Base-by-base conservation (phyloP, 2,797 vertebrate species). In the Alcedo atthis region DNA sequence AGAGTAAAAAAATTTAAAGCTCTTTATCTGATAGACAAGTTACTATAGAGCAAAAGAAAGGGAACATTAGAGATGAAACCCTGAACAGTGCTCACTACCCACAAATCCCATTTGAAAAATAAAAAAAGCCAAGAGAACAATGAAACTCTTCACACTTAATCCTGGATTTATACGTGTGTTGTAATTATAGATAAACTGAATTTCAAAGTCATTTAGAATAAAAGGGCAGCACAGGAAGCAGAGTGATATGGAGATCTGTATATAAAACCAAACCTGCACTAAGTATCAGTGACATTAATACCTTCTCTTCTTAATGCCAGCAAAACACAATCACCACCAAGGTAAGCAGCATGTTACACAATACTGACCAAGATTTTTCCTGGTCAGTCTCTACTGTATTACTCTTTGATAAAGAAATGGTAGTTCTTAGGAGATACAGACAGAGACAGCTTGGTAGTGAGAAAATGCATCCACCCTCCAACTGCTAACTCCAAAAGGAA, bases 121-220 rank as follows among this genome's bases (percentile, higher is more conserved):
- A 10, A 48, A 37, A 74, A 10, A 51, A 51, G 21, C 33, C 64
- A 92, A 87, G 71, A 75, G 30, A 87, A 87, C 85, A 94, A 82
- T 74, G 54, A 49, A 80, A 91, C 64, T 48, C 66, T 94, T 96
- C n/a, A 89, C 37, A 40, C 68, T 74, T 90, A 94, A 90, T 92
- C 58, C 71, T 78, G 84, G 75, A 82, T 88, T 95, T 92, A 90
- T 82, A 82, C 24, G 25, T 53, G 37, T 30, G 12, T 75, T 89
- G 43, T 75, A 95, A 93, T 96, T 88, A 94, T 90, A 95, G 71
- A 76, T 54, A 86, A 92, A 96, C n/a, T 51, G 45, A 90, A 93
- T 96, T 95, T 93, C 86, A 93, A 94, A 95, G 71, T 35, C 33
- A 75, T 82, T 75, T 89, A 35, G 74, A 94, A 90, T 87, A 87